Evolutionary conservation across 2,888 invertebrate species (phyloP).

Genomic region (Carpatolechia fugitivella): DNA sequence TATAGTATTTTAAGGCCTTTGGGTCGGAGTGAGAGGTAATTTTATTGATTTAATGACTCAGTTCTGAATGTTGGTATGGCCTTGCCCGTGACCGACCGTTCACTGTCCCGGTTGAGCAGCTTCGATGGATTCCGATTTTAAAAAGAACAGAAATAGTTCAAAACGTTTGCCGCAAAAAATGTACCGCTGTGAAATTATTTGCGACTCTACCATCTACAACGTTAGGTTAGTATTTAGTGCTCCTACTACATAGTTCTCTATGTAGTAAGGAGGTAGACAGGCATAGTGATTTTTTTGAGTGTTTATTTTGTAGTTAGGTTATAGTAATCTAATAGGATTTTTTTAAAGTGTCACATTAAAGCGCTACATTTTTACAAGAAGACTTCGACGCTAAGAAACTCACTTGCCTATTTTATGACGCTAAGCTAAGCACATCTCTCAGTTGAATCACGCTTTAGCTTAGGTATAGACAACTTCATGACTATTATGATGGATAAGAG

Average conservation of each 20-base stretch:
- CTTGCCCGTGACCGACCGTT: conserved; percentile 75
- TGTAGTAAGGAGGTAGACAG: too few relatives aligned
- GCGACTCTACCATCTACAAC: background rate
- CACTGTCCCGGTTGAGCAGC: conserved; percentile 67
- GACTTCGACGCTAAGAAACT: too few relatives aligned
- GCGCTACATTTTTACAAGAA: too few relatives aligned
- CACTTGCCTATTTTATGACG: too few relatives aligned
- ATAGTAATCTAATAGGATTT: too few relatives aligned
- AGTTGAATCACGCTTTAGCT: background rate
- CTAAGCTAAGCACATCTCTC: too few relatives aligned
- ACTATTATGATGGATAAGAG: conserved; percentile 29
- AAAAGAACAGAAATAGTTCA: background rate
- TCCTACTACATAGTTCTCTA: too few relatives aligned
- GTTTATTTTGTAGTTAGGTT: too few relatives aligned
- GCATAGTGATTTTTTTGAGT: too few relatives aligned
- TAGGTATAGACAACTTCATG: conserved; percentile 38
- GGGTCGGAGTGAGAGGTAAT: conserved; percentile 39
- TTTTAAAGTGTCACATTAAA: too few relatives aligned
- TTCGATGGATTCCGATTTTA: conserved; percentile 33
- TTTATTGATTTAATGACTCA: conserved; percentile 36
- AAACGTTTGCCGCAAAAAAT: conserved; percentile 1
- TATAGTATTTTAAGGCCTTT: conserved; percentile 23
- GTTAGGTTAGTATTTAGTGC: too few relatives aligned
- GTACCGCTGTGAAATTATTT: background rate
- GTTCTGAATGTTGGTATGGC: conserved; percentile 50